Evolutionary conservation across 2,888 invertebrate species (phyloP).

Genomic region (Trachelus iudaicus): DNA sequence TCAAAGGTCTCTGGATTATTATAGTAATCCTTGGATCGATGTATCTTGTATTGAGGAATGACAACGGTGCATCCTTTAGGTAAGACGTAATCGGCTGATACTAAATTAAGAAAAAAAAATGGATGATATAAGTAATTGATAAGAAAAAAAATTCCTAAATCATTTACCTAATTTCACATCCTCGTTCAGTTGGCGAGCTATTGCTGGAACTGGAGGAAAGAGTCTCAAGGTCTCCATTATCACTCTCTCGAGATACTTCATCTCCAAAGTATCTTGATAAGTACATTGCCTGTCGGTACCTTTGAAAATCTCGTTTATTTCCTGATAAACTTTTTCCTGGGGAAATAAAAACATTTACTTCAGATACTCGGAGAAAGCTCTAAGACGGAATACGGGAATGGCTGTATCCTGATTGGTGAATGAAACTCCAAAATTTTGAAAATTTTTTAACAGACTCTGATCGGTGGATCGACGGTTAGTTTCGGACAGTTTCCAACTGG

Average conservation of each 20-base stretch:
- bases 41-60: slow-evolving; percentile 76
- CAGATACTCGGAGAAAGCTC: not conserved
- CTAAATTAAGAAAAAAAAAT: slow-evolving; percentile 52
- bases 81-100: slow-evolving; percentile 73
- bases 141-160: not conserved
- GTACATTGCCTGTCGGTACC: slow-evolving; percentile 81
- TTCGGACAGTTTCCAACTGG: slow-evolving; percentile 3
- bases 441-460: not conserved
- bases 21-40: slow-evolving; percentile 78
- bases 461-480: slow-evolving; percentile 3
- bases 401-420: not conserved
- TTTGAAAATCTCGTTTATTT: slow-evolving; percentile 80
- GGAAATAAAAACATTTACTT: slow-evolving; percentile 12
- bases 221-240: slow-evolving; percentile 83
- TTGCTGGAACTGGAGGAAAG: slow-evolving; percentile 84
- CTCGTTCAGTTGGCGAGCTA: slow-evolving; percentile 78
- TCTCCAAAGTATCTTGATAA: slow-evolving; percentile 85
- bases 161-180: slow-evolving; percentile 77
- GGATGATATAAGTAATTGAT: not conserved
- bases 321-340: slow-evolving; percentile 76
- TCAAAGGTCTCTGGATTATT: slow-evolving; percentile 82
- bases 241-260: slow-evolving; percentile 86
- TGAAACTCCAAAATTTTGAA: not conserved
- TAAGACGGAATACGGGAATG: not conserved
- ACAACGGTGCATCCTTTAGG: slow-evolving; percentile 78